Evolutionary conservation across 2,888 invertebrate genomes (phyloP).

Genomic region (Chrysolina haemoptera): DNA sequence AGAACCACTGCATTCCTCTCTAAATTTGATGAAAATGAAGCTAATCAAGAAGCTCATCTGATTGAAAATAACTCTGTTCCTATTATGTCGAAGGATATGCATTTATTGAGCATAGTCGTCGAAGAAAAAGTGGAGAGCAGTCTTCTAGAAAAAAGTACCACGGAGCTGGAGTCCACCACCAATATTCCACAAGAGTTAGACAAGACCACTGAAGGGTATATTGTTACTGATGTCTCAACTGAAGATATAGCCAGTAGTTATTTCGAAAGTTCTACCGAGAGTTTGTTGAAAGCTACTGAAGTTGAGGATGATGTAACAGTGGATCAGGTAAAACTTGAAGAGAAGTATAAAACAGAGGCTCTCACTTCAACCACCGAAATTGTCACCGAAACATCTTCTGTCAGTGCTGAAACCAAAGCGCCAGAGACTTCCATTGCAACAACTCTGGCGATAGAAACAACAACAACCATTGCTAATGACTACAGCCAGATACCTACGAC

Average conservation of each 20-base stretch:
- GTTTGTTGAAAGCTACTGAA: background rate
- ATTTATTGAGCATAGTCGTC: conserved; percentile 29
- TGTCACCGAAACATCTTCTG: background rate
- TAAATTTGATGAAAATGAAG: background rate
- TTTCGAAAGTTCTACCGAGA: conserved; percentile 2
- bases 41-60: background rate
- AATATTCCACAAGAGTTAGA: conserved; percentile 19
- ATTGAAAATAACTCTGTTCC: background rate
- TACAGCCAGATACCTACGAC: conserved; percentile 22
- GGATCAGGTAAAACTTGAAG: background rate
- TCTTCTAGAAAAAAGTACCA: background rate
- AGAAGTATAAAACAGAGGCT: conserved; percentile 7
- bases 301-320: background rate
- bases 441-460: conserved; percentile 4
- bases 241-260: background rate
- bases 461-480: background rate
- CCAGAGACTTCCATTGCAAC: conserved; percentile 31
- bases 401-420: conserved; percentile 21
- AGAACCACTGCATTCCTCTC: background rate
- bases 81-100: conserved; percentile 26
- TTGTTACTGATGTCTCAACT: background rate
- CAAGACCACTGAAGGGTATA: background rate
- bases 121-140: conserved; percentile 25
- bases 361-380: conserved; percentile 1
- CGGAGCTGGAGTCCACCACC: conserved; percentile 17